Evolutionary conservation across 2,113 vertebrate genomes (phyloP).

Genomic region (Channa maculata): DNA sequence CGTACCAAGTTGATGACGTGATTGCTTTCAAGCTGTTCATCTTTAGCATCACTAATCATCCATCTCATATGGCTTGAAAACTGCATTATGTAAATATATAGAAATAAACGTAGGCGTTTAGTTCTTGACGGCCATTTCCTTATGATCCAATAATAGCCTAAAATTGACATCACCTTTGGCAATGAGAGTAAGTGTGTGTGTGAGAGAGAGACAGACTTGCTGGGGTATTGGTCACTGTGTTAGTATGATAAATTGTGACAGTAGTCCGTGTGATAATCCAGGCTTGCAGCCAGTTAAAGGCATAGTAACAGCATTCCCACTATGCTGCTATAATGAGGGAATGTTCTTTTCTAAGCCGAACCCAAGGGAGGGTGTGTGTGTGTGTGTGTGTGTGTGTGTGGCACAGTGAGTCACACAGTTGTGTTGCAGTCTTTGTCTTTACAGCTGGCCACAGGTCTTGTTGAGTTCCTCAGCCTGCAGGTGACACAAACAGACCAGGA

Average conservation of each 20-base stretch:
- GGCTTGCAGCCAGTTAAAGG: slow-evolving; percentile 57
- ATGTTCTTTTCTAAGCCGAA: slow-evolving; percentile 64
- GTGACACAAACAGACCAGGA: slow-evolving; percentile 47
- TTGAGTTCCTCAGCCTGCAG: slow-evolving; percentile 53
- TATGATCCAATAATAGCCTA: slow-evolving; percentile 25
- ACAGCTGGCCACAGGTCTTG: slow-evolving; percentile 46
- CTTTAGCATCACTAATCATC: not conserved
- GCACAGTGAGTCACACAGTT: slow-evolving; percentile 59
- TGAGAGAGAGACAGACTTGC: slow-evolving; percentile 10
- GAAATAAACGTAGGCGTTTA: not conserved
- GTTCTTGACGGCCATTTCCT: slow-evolving; percentile 16
- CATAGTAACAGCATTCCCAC: slow-evolving; percentile 54
- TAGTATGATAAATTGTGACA: slow-evolving; percentile 57
- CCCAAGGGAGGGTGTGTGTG: slow-evolving; percentile 36
- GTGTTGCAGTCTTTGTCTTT: slow-evolving; percentile 64
- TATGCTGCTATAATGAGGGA: slow-evolving; percentile 64
- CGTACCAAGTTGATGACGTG: not conserved
- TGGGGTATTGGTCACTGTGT: slow-evolving; percentile 54
- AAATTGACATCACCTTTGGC: slow-evolving; percentile 45
- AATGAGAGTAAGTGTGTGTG: slow-evolving; percentile 10
- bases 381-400: slow-evolving; percentile 11
- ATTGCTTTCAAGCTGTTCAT: not conserved
- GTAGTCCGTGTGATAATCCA: slow-evolving; percentile 50
- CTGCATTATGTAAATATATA: not conserved
- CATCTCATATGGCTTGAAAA: not conserved